Conservation (phyloP, 1,140 invertebrate species). For the Caenorhabditis remanei region DNA sequence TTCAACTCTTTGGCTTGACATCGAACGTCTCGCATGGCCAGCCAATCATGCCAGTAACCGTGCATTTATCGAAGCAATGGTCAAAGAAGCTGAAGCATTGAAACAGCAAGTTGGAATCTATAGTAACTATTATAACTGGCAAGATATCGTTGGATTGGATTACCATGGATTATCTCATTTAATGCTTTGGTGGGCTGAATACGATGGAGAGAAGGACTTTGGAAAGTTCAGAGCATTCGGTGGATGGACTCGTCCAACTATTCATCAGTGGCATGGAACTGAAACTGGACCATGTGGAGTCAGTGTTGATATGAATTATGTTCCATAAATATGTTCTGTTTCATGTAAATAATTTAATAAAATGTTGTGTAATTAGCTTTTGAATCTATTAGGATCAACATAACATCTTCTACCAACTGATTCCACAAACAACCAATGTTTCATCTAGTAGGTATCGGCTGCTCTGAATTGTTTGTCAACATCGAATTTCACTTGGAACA, state of each 20-base stretch:
- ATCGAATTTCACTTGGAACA: too few species aligned
- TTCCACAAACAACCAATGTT: too few species aligned
- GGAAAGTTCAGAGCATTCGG: constrained; percentile 56
- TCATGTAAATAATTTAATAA: too few species aligned
- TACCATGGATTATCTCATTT: constrained; percentile 45
- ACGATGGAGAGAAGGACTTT: constrained; percentile 58
- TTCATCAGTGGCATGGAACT: constrained; percentile 63
- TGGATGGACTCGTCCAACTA: constrained; percentile 60
- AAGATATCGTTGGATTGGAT: constrained; percentile 61
- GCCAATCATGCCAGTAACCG: constrained; percentile 61
- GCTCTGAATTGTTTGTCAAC: too few species aligned
- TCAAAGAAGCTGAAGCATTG: constrained; percentile 55
- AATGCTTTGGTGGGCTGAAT: constrained; percentile 66
- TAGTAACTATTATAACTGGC: constrained; percentile 66
- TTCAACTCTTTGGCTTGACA: constrained; percentile 64
- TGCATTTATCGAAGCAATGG: constrained; percentile 64
- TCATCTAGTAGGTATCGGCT: too few species aligned
- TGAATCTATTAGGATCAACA: too few species aligned
- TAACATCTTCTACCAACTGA: too few species aligned
- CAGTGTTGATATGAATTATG: constrained; percentile 61
- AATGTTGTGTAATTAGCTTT: too few species aligned
- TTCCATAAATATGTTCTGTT: constrained; percentile 15
- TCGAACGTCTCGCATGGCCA: constrained; percentile 64
- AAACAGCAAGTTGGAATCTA: constrained; percentile 63
- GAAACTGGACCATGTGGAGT: constrained; percentile 60